These are phyloP conservation scores for Caenorhabditis tropicalis DNA, from an alignment of 1,140 invertebrate genomes.

Conservation along the genomic window DNA sequence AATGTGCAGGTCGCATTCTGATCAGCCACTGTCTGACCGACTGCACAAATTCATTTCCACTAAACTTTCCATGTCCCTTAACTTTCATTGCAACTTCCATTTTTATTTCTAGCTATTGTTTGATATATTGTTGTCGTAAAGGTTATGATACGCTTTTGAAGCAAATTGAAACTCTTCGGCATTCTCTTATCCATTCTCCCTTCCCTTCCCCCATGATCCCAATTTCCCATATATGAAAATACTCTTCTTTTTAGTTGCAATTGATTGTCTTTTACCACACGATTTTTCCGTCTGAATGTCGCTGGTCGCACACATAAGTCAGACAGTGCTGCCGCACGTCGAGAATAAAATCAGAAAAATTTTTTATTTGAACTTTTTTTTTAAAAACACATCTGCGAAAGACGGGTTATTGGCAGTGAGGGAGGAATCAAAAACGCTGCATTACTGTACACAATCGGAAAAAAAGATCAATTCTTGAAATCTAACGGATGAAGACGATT, in stretches of 20 bases:
- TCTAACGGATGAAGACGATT: constrained; percentile 43
- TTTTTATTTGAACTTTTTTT: background rate
- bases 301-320: constrained; percentile 2
- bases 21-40: constrained; percentile 35
- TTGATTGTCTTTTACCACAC: background rate
- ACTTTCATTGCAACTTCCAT: background rate
- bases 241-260: constrained; percentile 34
- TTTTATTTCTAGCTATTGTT: constrained; percentile 28
- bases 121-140: constrained; percentile 31
- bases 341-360: constrained; percentile 16
- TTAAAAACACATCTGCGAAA: background rate
- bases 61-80: background rate
- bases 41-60: background rate
- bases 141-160: background rate
- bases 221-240: constrained; percentile 1
- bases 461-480: constrained; percentile 40
- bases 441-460: too few relatives aligned
- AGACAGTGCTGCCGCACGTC: background rate
- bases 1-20: constrained; percentile 39
- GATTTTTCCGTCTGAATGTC: constrained; percentile 21
- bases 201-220: background rate
- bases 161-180: background rate
- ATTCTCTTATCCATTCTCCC: constrained; percentile 18
- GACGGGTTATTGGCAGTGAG: constrained; percentile 16
- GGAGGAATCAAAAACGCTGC: too few relatives aligned